Conservation (phyloP, 2,113 vertebrate genomes). For the Tragulus kanchil region DNA sequence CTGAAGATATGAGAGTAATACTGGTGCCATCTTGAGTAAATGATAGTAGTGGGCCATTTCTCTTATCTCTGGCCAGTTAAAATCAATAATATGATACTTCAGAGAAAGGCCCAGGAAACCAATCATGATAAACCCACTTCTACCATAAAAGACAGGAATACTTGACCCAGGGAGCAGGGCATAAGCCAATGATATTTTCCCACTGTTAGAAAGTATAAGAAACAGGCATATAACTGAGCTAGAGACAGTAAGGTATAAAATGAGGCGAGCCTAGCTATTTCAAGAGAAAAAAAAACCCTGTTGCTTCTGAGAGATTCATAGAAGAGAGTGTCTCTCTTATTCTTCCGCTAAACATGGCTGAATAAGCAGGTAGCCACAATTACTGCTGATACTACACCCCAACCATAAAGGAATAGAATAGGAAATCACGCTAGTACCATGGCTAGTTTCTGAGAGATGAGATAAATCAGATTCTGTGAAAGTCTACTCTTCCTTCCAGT, state of each 20-base stretch:
- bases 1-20: not conserved
- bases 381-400: not conserved
- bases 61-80: not conserved
- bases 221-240: not conserved
- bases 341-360: not conserved
- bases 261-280: not conserved
- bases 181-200: not conserved
- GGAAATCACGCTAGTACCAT: not conserved
- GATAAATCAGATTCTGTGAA: not conserved
- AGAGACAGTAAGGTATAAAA: not conserved
- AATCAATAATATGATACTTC: not conserved
- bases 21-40: not conserved
- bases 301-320: not conserved
- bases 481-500: not conserved
- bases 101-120: not conserved
- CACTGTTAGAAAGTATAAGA: not conserved
- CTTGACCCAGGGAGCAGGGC: not conserved
- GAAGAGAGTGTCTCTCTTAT: not conserved
- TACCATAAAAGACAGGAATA: not conserved
- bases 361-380: not conserved
- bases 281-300: not conserved
- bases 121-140: not conserved
- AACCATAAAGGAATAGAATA: not conserved
- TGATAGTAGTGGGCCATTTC: not conserved
- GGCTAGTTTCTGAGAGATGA: not conserved